Percentiles rank a stretch among this genome's conserved stretches.
Conservation (phyloP, 2,113 vertebrate species). For the Astur gentilis region DNA sequence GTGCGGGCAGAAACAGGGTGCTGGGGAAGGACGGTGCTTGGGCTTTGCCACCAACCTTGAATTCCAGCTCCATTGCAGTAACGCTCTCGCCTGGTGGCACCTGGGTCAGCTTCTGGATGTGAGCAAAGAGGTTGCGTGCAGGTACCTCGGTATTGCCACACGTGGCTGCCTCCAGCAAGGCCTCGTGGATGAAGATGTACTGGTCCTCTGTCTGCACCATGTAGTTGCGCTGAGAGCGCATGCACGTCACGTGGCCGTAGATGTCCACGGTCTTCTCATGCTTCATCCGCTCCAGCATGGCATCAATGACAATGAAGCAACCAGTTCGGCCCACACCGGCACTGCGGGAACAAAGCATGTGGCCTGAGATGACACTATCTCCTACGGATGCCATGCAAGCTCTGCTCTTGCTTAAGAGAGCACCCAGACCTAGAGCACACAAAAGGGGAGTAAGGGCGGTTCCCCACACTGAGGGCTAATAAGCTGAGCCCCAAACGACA, state of each 20-base stretch:
- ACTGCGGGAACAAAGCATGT: conserved; percentile 49
- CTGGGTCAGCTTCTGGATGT: conserved; percentile 93
- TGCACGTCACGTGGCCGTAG: conserved; percentile 93
- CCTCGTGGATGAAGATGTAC: conserved; percentile 95
- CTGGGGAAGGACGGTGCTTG: background rate
- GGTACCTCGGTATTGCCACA: conserved; percentile 91
- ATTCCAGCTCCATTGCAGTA: conserved; percentile 93
- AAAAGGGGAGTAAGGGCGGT: background rate
- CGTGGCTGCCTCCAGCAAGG: conserved; percentile 87
- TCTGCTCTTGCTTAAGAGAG: background rate
- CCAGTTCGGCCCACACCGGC: conserved; percentile 93
- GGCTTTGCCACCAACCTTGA: conserved; percentile 83
- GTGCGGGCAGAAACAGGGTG: background rate
- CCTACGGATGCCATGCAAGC: background rate
- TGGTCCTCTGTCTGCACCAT: conserved; percentile 99
- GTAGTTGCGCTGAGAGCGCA: conserved; percentile 96
- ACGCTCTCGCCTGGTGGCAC: conserved; percentile 84
- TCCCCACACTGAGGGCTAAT: background rate
- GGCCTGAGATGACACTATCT: background rate
- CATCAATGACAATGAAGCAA: conserved; percentile 92
- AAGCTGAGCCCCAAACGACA: background rate
- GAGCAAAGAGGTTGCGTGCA: conserved; percentile 88
- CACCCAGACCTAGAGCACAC: accelerated
- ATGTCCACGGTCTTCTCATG: conserved; percentile 93
- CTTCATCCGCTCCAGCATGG: conserved; percentile 96